Conservation (phyloP, 2,113 vertebrate species). For the Eleginops maclovinus region DNA sequence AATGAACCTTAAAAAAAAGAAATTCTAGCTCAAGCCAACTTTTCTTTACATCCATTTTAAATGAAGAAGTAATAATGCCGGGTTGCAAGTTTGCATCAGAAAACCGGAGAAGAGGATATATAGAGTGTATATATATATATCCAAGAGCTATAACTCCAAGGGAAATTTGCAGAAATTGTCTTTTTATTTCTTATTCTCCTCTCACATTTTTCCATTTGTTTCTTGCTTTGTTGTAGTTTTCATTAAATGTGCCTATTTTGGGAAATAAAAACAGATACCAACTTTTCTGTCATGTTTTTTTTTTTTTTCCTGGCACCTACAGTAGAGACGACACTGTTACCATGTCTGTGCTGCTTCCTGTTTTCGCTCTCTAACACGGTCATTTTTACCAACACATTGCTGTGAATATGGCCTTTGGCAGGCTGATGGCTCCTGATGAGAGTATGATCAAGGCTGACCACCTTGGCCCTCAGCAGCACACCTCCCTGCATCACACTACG, state of each 20-base stretch:
- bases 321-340: slow-evolving; percentile 23
- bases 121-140: not conserved
- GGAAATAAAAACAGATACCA: slow-evolving; percentile 67
- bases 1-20: slow-evolving; percentile 62
- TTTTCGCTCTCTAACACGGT: slow-evolving; percentile 29
- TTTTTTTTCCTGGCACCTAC: slow-evolving; percentile 23
- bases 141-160: slow-evolving; percentile 59
- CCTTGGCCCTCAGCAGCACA: slow-evolving; percentile 67
- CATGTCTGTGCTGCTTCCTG: slow-evolving; percentile 20
- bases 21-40: slow-evolving; percentile 13
- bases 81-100: slow-evolving; percentile 29
- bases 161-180: slow-evolving; percentile 43
- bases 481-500: slow-evolving; percentile 73
- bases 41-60: slow-evolving; percentile 22
- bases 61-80: slow-evolving; percentile 8
- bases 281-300: slow-evolving; percentile 25
- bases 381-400: slow-evolving; percentile 57
- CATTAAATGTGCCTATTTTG: slow-evolving; percentile 56
- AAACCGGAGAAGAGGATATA: slow-evolving; percentile 4
- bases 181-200: slow-evolving; percentile 20
- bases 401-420: slow-evolving; percentile 62
- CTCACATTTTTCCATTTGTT: slow-evolving; percentile 30
- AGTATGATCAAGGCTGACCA: slow-evolving; percentile 69
- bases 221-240: slow-evolving; percentile 29
- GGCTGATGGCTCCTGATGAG: slow-evolving; percentile 63